Conservation (phyloP, 2,113 vertebrate species). For the Daphoenositta chrysoptera region DNA sequence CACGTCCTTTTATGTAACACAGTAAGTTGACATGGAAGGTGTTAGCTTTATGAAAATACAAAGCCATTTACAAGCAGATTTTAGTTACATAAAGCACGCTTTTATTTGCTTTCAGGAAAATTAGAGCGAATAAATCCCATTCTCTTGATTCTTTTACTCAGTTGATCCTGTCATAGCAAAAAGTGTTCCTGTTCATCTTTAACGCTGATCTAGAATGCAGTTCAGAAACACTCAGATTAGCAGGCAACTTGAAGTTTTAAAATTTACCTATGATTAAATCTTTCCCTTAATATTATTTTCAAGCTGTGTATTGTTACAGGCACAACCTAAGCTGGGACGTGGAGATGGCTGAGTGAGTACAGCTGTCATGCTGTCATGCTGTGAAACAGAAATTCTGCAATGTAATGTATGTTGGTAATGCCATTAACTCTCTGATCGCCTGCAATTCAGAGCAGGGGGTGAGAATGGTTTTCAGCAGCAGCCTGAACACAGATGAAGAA, state of each 20-base stretch:
- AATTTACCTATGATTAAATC: slow-evolving; percentile 8
- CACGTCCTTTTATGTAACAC: not conserved
- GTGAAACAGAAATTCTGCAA: not conserved
- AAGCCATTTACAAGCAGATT: not conserved
- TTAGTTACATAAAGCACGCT: not conserved
- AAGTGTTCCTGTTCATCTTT: not conserved
- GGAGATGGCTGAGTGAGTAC: not conserved
- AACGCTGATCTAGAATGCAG: not conserved
- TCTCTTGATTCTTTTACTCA: not conserved
- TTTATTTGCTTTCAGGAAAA: not conserved
- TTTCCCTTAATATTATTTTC: slow-evolving; percentile 22
- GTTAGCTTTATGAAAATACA: not conserved
- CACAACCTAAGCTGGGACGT: not conserved
- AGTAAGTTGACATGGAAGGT: not conserved
- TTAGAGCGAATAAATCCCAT: not conserved
- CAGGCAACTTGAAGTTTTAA: not conserved
- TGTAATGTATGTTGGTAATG: not conserved
- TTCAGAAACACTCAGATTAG: not conserved
- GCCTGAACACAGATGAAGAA: not conserved
- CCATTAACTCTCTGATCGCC: not conserved
- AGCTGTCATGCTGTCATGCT: not conserved
- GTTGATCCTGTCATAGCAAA: not conserved
- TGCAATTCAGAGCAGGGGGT: not conserved
- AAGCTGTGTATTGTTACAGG: slow-evolving; percentile 1
- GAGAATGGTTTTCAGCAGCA: not conserved